Evolutionary conservation across 2,797 vertebrate species (phyloP).

Genomic region (Lophius americanus): DNA sequence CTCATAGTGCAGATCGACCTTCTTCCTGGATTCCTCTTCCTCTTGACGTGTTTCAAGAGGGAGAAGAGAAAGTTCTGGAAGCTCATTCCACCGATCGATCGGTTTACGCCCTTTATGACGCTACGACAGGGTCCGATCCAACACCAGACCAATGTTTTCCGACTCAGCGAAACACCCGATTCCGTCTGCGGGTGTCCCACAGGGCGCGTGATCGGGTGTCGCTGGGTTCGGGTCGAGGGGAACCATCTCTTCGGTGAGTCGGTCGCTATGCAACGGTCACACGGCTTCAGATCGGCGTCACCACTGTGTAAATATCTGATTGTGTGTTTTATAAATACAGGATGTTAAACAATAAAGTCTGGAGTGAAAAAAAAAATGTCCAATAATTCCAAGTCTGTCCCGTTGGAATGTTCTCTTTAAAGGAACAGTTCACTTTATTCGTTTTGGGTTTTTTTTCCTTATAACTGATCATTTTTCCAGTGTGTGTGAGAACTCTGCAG

Average conservation of each 20-base stretch:
- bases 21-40: constrained; percentile 28
- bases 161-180: too few relatives aligned
- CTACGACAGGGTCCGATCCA: too few relatives aligned
- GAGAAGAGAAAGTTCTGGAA: constrained; percentile 33
- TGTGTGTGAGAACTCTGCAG: too few relatives aligned
- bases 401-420: too few relatives aligned
- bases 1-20: constrained; percentile 53
- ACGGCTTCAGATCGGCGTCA: constrained; percentile 19
- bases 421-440: too few relatives aligned
- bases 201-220: background rate
- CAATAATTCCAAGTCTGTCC: too few relatives aligned
- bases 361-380: constrained; percentile 55
- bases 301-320: constrained; percentile 52
- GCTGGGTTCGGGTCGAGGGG: constrained; percentile 17
- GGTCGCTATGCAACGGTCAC: constrained; percentile 32
- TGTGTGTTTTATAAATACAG: constrained; percentile 55
- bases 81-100: constrained; percentile 16
- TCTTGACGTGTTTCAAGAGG: constrained; percentile 20
- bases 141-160: too few relatives aligned
- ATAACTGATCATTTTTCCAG: too few relatives aligned
- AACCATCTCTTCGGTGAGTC: constrained; percentile 18
- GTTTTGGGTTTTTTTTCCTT: too few relatives aligned
- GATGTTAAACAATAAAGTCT: constrained; percentile 66
- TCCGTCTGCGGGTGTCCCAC: constrained; percentile 6
- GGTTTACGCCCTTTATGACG: constrained; percentile 3